phyloP scores from a whole-genome alignment of 2,797 vertebrate species.

The Lagocephalus sceleratus region DNA sequence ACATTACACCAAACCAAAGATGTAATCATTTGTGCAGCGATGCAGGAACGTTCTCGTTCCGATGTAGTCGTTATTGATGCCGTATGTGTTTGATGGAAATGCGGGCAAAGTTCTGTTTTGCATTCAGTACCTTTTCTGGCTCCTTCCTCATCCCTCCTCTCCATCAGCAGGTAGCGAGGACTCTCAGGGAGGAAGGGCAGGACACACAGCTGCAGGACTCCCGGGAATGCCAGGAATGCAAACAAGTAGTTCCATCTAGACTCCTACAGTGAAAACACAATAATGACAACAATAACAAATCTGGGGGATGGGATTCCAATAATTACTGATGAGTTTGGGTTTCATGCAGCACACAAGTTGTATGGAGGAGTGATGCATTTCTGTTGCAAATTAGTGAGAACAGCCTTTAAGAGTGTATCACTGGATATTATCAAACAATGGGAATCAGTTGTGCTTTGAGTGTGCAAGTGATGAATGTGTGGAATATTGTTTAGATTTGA shows the following conservation, averaged over 20 bases:
- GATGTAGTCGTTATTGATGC: no score
- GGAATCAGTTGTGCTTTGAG: background rate
- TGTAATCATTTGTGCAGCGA: no score
- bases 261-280: conserved; percentile 72
- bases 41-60: background rate
- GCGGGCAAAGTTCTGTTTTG: background rate
- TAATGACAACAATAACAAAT: conserved; percentile 1
- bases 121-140: conserved; percentile 83
- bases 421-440: background rate
- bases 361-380: no score
- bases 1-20: no score
- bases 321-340: no score
- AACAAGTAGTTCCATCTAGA: conserved; percentile 87
- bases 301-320: no score
- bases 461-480: background rate
- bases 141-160: conserved; percentile 77
- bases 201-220: conserved; percentile 80
- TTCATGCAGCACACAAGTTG: no score
- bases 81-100: no score
- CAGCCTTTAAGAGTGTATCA: no score
- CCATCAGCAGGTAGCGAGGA: conserved; percentile 88
- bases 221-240: conserved; percentile 80
- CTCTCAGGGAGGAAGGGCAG: conserved; percentile 93
- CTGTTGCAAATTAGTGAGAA: no score
- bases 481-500: no score